Evolutionary conservation across 1,140 invertebrate species (phyloP).

Genomic region (Homalodisca vitripennis): DNA sequence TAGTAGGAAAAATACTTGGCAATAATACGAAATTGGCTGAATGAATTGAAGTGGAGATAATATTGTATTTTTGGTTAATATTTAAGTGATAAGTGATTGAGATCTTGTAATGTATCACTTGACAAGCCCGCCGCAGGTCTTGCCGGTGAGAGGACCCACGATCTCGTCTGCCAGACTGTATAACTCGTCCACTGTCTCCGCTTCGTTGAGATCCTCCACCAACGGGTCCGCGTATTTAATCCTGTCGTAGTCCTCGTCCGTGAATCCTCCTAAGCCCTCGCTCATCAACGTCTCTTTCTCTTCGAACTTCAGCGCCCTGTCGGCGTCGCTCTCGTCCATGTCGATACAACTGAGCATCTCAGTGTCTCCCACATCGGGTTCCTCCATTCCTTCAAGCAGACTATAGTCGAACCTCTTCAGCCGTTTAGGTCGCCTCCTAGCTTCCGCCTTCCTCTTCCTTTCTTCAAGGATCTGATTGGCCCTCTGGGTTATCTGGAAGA

Average conservation of each 20-base stretch:
- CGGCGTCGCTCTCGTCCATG: neutral
- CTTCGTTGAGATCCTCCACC: conserved; percentile 57
- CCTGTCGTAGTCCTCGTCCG: conserved; percentile 54
- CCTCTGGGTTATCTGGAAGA: conserved; percentile 62
- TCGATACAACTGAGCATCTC: neutral
- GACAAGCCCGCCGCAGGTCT: conserved; percentile 12
- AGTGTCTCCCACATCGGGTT: neutral
- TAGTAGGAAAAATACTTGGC: too few relatives aligned
- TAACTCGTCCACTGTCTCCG: conserved; percentile 50
- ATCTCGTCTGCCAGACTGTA: conserved; percentile 10
- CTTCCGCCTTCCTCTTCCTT: conserved; percentile 53
- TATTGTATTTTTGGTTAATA: too few relatives aligned
- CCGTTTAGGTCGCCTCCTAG: neutral
- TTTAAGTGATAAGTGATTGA: too few relatives aligned
- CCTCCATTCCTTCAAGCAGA: conserved; percentile 16
- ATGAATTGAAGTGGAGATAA: too few relatives aligned
- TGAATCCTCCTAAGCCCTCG: conserved; percentile 50
- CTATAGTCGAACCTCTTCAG: conserved; percentile 12
- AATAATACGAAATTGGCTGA: too few relatives aligned
- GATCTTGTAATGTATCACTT: too few relatives aligned
- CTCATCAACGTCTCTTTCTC: neutral
- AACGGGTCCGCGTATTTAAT: conserved; percentile 61
- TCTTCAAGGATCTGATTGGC: conserved; percentile 58
- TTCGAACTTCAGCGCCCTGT: neutral
- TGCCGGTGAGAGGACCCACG: neutral